Evolutionary conservation across 2,113 vertebrate species (phyloP).

Genomic region (Periophthalmus modestus): DNA sequence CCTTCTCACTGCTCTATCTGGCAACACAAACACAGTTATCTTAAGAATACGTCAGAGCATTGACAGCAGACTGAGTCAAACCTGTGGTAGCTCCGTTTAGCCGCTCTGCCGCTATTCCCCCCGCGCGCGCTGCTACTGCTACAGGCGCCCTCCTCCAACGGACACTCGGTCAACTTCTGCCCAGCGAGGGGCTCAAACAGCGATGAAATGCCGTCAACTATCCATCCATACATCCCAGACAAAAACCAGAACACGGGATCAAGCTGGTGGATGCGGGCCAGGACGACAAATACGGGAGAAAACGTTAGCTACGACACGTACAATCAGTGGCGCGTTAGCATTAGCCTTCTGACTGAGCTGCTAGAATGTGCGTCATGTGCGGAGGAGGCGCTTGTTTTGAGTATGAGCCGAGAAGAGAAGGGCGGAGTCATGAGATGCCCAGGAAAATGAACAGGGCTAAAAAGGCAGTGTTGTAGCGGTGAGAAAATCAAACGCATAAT

Average conservation of each 20-base stretch:
- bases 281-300: conserved; percentile 47
- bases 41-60: neutral
- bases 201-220: conserved; percentile 81
- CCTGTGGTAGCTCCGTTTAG: conserved; percentile 80
- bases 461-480: neutral
- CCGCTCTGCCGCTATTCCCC: conserved; percentile 63
- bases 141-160: conserved; percentile 43
- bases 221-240: conserved; percentile 85
- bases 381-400: conserved; percentile 11
- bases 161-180: conserved; percentile 59
- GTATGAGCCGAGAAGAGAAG: neutral
- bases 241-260: conserved; percentile 66
- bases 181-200: conserved; percentile 75
- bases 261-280: conserved; percentile 61
- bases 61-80: conserved; percentile 27
- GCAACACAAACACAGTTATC: too few relatives aligned
- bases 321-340: conserved; percentile 24
- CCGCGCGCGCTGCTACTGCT: conserved; percentile 24
- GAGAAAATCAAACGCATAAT: conserved; percentile 2
- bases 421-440: conserved; percentile 9
- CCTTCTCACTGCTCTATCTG: neutral
- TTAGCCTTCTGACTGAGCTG: neutral
- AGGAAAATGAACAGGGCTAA: neutral
- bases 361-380: conserved; percentile 39
- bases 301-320: conserved; percentile 45